Percentiles rank a stretch among this genome's conserved stretches.
phyloP scores from a whole-genome alignment of 64 coral and sea anemone genomes.

The Pachyseris speciosa region DNA sequence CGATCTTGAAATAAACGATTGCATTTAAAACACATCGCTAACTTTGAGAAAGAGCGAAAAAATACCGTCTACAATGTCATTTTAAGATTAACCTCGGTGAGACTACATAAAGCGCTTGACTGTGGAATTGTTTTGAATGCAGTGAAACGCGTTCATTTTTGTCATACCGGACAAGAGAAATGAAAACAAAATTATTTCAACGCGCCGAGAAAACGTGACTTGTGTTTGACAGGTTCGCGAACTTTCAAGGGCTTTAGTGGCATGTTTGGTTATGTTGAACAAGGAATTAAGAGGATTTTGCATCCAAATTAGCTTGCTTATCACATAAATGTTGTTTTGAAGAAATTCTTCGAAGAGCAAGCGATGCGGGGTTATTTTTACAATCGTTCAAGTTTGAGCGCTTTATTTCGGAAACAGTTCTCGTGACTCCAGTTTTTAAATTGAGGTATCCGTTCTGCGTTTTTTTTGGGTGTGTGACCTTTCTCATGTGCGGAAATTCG shows the following conservation, averaged over 20 bases:
- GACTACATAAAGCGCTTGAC: neutral
- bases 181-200: conserved; percentile 25
- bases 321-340: neutral
- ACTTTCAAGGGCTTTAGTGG: conserved; percentile 44
- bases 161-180: neutral
- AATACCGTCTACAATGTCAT: neutral
- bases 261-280: conserved; percentile 41
- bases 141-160: neutral
- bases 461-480: neutral
- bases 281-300: conserved; percentile 21
- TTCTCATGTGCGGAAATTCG: neutral
- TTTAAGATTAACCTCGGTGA: neutral
- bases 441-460: neutral
- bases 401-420: neutral
- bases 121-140: neutral
- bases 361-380: neutral
- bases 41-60: neutral
- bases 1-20: neutral
- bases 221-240: conserved; percentile 12
- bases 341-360: neutral
- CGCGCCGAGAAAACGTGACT: conserved; percentile 29
- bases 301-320: conserved; percentile 26
- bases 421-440: neutral
- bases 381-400: neutral
- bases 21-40: neutral